These are phyloP conservation scores for Chiroxiphia lanceolata DNA, from an alignment of 2,797 vertebrate species.

Conservation along the genomic window DNA sequence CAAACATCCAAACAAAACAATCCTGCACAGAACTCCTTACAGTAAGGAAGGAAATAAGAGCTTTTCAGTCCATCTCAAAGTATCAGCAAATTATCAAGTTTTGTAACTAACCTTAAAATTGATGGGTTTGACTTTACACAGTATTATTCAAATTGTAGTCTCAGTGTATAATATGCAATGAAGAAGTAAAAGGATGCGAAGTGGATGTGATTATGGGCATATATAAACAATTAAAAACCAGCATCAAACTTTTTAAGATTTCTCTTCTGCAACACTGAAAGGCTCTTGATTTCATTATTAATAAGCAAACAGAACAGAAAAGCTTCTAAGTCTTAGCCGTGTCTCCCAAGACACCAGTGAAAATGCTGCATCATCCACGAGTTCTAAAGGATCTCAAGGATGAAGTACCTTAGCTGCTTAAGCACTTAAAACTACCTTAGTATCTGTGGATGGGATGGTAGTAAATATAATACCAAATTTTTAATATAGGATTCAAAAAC, in stretches of 20 bases:
- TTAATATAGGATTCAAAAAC: not conserved
- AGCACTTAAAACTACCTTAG: not conserved
- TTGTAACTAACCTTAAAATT: not conserved
- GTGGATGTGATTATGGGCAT: not conserved
- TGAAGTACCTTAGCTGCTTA: not conserved
- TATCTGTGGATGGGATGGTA: not conserved
- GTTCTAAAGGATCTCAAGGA: slow-evolving; percentile 35
- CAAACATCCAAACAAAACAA: slow-evolving; percentile 36
- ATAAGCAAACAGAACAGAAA: slow-evolving; percentile 44
- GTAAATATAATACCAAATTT: not conserved
- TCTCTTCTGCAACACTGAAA: slow-evolving; percentile 45
- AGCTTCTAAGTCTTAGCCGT: not conserved
- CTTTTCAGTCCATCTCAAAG: slow-evolving; percentile 49
- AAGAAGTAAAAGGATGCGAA: not conserved
- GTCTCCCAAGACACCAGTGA: not conserved
- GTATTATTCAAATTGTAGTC: not conserved
- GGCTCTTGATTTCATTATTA: slow-evolving; percentile 64
- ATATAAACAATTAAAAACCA: not conserved
- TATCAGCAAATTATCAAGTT: not conserved
- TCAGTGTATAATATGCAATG: accelerated
- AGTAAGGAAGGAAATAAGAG: slow-evolving; percentile 56
- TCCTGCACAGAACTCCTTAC: slow-evolving; percentile 3
- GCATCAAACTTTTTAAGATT: not conserved
- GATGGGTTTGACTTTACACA: not conserved
- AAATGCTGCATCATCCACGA: slow-evolving; percentile 36